phyloP scores from a whole-genome alignment of 30 jellyfish, hydroid and myxozoan genomes.

The Nemopilema nomurai region DNA sequence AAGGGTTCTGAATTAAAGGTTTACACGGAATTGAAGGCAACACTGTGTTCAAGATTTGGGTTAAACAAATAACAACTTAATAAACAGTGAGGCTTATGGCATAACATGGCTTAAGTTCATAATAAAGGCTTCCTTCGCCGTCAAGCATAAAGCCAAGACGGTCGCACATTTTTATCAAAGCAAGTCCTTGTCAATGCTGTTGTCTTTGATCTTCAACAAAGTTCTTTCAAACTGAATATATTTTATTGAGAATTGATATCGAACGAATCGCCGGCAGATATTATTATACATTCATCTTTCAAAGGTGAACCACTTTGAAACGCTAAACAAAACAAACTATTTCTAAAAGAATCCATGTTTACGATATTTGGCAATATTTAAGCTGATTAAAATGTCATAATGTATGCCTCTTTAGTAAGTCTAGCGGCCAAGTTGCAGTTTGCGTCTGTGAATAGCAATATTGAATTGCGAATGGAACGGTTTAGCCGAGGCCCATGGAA shows the following conservation, averaged over 20 bases:
- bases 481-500: background rate
- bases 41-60: background rate
- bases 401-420: background rate
- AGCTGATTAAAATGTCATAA: background rate
- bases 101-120: background rate
- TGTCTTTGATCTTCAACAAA: background rate
- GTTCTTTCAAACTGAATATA: background rate
- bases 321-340: background rate
- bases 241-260: background rate
- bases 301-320: background rate
- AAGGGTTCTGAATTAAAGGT: background rate
- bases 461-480: background rate
- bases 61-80: background rate
- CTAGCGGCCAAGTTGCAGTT: background rate
- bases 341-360: background rate
- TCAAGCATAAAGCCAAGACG: background rate
- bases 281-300: background rate
- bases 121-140: background rate
- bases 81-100: background rate
- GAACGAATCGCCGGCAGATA: background rate
- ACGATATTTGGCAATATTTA: background rate
- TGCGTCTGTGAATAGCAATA: background rate
- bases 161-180: background rate
- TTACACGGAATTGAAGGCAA: background rate
- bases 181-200: background rate